Conservation (phyloP, 2,888 invertebrate genomes). For the Rapana venosa region DNA sequence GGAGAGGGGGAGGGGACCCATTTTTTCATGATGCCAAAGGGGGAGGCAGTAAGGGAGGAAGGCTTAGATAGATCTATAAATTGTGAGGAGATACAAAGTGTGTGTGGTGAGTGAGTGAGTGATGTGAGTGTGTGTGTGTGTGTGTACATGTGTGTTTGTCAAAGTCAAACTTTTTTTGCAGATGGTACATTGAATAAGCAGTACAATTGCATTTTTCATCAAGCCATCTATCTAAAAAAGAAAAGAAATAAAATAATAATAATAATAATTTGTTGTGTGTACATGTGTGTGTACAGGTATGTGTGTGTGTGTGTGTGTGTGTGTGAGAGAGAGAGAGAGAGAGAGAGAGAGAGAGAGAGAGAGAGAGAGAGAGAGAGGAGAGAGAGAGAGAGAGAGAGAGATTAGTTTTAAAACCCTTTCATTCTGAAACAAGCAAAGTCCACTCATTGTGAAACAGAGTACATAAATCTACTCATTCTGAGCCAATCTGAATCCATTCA, state of each 20-base stretch:
- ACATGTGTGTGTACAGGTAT: not conserved
- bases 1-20: not conserved
- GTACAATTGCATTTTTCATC: too few relatives aligned
- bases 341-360: not conserved
- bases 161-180: too few relatives aligned
- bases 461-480: too few relatives aligned
- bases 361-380: too few relatives aligned
- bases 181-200: too few relatives aligned
- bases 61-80: not conserved
- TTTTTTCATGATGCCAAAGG: not conserved
- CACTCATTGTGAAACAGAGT: too few relatives aligned
- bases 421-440: too few relatives aligned
- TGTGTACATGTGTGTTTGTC: not conserved
- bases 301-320: slow-evolving; percentile 8
- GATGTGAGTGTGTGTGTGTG: not conserved
- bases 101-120: not conserved
- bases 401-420: too few relatives aligned
- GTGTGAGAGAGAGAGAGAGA: not conserved
- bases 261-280: not conserved
- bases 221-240: too few relatives aligned
- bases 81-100: not conserved
- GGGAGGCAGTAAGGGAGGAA: not conserved
- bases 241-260: too few relatives aligned
- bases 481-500: too few relatives aligned
- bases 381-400: too few relatives aligned